phyloP scores from a whole-genome alignment of 2,888 invertebrate species.

The Prosapia bicincta region DNA sequence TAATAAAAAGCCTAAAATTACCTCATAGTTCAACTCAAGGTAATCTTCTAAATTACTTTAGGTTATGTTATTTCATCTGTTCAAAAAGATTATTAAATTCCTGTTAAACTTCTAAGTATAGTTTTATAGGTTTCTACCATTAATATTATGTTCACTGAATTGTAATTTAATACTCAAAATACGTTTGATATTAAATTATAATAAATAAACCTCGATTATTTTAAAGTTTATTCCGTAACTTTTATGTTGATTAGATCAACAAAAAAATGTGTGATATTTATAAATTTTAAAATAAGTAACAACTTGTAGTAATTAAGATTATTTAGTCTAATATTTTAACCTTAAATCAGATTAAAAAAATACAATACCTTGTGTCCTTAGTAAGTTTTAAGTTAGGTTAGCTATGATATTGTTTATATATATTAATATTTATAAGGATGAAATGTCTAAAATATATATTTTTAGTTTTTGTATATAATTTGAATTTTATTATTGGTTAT shows the following conservation, averaged over 20 bases:
- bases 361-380: background rate
- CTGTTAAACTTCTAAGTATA: too few relatives aligned
- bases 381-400: background rate
- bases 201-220: too few relatives aligned
- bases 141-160: too few relatives aligned
- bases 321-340: background rate
- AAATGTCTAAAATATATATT: background rate
- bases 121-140: too few relatives aligned
- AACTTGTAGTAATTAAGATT: background rate
- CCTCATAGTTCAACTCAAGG: too few relatives aligned
- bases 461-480: background rate
- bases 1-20: too few relatives aligned
- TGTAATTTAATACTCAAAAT: too few relatives aligned
- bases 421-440: background rate
- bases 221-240: too few relatives aligned
- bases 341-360: background rate
- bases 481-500: background rate
- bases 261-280: background rate
- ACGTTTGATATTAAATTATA: too few relatives aligned
- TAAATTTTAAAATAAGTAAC: background rate
- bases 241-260: background rate
- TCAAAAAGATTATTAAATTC: too few relatives aligned
- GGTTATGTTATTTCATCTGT: too few relatives aligned
- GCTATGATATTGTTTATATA: background rate
- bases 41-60: too few relatives aligned